These are phyloP conservation scores for Caenorhabditis inopinata DNA, from an alignment of 1,140 invertebrate genomes.

Conservation along the genomic window DNA sequence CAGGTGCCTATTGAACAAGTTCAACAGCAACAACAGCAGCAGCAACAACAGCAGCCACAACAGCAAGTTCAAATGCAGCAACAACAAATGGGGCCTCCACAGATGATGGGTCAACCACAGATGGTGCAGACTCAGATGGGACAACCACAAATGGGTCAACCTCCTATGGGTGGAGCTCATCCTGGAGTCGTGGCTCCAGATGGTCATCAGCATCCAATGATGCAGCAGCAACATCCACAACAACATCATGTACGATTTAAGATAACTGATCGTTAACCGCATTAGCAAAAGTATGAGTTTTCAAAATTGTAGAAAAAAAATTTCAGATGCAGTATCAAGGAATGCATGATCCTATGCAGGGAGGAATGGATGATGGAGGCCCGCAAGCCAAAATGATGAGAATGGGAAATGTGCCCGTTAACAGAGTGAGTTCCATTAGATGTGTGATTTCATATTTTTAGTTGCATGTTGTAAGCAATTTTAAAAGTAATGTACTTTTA, in stretches of 20 bases:
- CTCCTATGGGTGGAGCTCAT: constrained; percentile 2
- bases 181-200: not conserved
- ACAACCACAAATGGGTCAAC: not conserved
- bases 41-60: not conserved
- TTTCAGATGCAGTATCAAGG: not conserved
- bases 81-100: not conserved
- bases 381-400: constrained; percentile 12
- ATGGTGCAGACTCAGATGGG: constrained; percentile 3
- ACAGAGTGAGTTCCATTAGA: not conserved
- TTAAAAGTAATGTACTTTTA: no score
- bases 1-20: not conserved
- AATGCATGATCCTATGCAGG: constrained; percentile 24
- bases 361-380: constrained; percentile 6
- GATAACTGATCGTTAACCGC: no score
- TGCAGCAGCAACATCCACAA: constrained; percentile 6
- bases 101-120: not conserved
- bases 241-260: not conserved
- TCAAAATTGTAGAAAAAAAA: not conserved
- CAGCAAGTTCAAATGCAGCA: constrained; percentile 1
- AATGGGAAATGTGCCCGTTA: constrained; percentile 3
- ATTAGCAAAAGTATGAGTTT: no score
- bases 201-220: not conserved
- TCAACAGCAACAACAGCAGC: not conserved
- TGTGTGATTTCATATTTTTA: no score
- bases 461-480: no score